These are phyloP conservation scores for Notechis scutatus DNA, from an alignment of 2,113 vertebrate species.

Conservation along the genomic window DNA sequence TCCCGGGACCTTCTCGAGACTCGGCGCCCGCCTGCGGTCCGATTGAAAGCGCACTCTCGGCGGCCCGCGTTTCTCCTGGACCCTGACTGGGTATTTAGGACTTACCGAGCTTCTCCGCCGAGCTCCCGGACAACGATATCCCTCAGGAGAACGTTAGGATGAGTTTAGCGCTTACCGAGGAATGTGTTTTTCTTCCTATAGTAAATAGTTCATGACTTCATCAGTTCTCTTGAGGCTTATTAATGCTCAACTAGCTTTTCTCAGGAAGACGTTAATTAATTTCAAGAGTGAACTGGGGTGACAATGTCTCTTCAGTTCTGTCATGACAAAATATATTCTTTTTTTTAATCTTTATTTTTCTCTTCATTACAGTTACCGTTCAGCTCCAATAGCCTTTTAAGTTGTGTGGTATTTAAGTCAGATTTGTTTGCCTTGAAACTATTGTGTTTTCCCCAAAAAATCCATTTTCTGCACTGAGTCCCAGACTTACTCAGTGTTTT, in stretches of 20 bases:
- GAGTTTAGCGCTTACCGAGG: no score
- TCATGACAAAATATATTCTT: constrained; percentile 29
- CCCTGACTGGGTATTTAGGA: no score
- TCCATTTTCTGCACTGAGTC: constrained; percentile 12
- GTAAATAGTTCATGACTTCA: constrained; percentile 37
- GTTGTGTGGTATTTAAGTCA: constrained; percentile 32
- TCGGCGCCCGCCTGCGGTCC: no score
- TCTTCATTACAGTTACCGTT: constrained; percentile 24
- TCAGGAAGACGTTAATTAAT: constrained; percentile 31
- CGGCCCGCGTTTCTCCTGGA: no score
- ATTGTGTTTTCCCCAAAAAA: constrained; percentile 3
- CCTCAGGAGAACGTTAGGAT: no score
- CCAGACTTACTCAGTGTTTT: constrained; percentile 26
- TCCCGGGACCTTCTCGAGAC: no score
- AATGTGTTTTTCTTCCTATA: background rate
- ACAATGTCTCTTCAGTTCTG: background rate
- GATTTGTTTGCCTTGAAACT: constrained; percentile 18
- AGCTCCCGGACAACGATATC: no score
- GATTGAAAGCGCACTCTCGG: no score
- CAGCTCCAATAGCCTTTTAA: constrained; percentile 31
- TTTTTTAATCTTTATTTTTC: constrained; percentile 26
- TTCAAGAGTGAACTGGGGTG: constrained; percentile 7
- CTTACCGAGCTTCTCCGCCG: no score
- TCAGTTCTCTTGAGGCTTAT: constrained; percentile 18
- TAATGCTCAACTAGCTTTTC: constrained; percentile 32